These are phyloP conservation scores for Eupithecia subfuscata DNA, from an alignment of 2,888 invertebrate genomes.

Conservation along the genomic window DNA sequence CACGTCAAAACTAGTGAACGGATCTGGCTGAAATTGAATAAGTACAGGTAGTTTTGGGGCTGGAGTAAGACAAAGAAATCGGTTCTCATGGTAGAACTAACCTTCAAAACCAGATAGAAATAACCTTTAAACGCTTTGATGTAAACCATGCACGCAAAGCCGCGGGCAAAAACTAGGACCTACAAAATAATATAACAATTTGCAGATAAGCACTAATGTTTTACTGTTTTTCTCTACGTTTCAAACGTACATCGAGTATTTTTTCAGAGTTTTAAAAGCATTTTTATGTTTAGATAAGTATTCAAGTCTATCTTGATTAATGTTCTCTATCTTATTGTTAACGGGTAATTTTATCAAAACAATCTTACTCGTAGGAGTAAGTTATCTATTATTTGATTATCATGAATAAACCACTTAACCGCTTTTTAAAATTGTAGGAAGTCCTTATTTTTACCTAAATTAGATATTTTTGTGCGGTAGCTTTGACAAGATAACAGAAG, in stretches of 20 bases:
- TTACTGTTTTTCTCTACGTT: neutral
- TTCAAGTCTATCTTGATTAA: neutral
- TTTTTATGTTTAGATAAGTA: neutral
- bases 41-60: neutral
- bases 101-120: neutral
- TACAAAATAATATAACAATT: neutral
- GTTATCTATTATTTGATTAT: neutral
- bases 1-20: neutral
- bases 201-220: neutral
- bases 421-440: too few relatives aligned
- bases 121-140: neutral
- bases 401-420: neutral
- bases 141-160: neutral
- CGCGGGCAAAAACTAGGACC: neutral
- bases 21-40: neutral
- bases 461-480: too few relatives aligned
- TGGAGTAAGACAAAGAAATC: neutral
- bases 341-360: neutral
- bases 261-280: conserved; percentile 2
- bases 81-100: too few relatives aligned
- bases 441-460: too few relatives aligned
- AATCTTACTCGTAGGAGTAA: neutral
- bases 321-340: neutral
- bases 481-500: too few relatives aligned
- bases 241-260: neutral